phyloP scores from a whole-genome alignment of 2,797 vertebrate genomes.

The Xiphophorus birchmanni region DNA sequence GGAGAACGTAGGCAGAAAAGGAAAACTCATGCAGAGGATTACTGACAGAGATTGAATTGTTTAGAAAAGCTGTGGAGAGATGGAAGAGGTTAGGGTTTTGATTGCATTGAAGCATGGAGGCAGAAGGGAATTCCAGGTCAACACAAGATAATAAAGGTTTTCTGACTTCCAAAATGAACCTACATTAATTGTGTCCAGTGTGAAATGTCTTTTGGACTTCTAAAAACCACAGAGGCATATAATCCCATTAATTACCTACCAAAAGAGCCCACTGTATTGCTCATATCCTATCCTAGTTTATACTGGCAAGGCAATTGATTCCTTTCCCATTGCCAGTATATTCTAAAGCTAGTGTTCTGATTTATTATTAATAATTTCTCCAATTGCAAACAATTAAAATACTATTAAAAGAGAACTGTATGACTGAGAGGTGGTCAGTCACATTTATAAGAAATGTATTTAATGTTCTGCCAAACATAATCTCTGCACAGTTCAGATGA shows the following conservation, averaged over 20 bases:
- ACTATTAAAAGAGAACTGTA: neutral
- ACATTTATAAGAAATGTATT: neutral
- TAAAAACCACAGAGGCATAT: neutral
- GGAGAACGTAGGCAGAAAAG: slow-evolving; percentile 25
- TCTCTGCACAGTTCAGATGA: too few relatives aligned
- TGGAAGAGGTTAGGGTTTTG: slow-evolving; percentile 15
- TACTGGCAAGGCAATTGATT: neutral
- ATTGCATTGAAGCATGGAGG: slow-evolving; percentile 37
- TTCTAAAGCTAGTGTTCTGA: neutral
- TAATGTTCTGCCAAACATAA: neutral
- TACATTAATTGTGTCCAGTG: slow-evolving; percentile 23
- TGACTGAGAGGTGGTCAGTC: neutral
- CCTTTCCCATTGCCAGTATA: neutral
- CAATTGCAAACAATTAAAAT: neutral
- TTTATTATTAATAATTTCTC: neutral
- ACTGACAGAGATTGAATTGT: slow-evolving; percentile 53
- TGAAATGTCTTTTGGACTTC: slow-evolving; percentile 3
- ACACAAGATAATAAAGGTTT: slow-evolving; percentile 17
- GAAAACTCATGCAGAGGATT: slow-evolving; percentile 59
- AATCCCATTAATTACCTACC: neutral
- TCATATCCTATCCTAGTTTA: neutral
- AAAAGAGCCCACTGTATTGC: neutral
- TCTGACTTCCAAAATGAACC: slow-evolving; percentile 25
- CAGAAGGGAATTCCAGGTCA: slow-evolving; percentile 19
- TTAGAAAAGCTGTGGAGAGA: slow-evolving; percentile 29